Evolutionary conservation across 1,140 invertebrate genomes (phyloP), one percentile per base, ranked within the genome.

Genomic region (Panonychus citri): DNA sequence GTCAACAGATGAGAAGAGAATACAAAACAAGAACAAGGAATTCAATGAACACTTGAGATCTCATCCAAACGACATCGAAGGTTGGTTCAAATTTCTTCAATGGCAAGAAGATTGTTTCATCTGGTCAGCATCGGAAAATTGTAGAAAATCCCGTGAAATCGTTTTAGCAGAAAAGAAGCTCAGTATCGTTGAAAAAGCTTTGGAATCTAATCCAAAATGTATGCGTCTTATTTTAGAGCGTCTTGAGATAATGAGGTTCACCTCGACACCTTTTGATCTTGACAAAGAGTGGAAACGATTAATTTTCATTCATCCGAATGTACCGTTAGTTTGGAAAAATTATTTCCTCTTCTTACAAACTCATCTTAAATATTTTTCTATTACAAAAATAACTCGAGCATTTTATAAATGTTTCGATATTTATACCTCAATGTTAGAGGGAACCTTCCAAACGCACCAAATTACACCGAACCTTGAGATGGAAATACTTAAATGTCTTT

Each of bases 11-110:
- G 49, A n/a, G n/a, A n/a, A n/a, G n/a, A n/a, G n/a, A n/a, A 27
- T 51, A 21, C 28, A 13, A n/a, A 51, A 51, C 17, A 51, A 51
- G 59, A 66, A 66, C 12, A 63, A 62, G 26, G 61, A 61, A 13
- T 74, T 65, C 55, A 74, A 74, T 60, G 63, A 67, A 57, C 56
- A 59, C 49, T 57, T 71, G 17, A 61, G 65, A 48, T 65, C 69
- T 28, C 60, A 69, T 48, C 69, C 72, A 26, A 46, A 60, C 10
- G 64, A 73, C 64, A 60, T 69, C 15, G 53, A 67, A 40, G 40
- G 68, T 17, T 74, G 73, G 73, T 40, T 74, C 3, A 69, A 74
- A 28, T 74, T 74, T 69, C 64, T 74, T 7, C 58, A 65, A 25
- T 74, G 71, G 62, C 73, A 74, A 62, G 70, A 70, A 57, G 59